Conservation (phyloP, 2,113 vertebrate genomes). For the Myrmecophaga tridactyla region DNA sequence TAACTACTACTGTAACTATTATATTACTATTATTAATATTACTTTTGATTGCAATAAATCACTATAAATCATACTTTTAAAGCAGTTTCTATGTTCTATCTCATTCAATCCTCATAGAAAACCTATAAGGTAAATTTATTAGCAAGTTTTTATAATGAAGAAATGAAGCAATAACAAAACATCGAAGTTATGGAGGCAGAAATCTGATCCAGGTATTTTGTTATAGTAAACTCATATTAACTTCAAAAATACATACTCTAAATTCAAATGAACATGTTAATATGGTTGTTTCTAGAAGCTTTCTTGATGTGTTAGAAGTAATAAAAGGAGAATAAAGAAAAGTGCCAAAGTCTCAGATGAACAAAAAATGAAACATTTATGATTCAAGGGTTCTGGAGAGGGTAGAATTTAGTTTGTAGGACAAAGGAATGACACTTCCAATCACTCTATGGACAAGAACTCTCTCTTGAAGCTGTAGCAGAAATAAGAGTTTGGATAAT, state of each 20-base stretch:
- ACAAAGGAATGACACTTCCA: not conserved
- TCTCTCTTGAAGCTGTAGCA: not conserved
- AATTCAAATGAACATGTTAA: not conserved
- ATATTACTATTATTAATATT: not conserved
- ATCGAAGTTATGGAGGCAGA: not conserved
- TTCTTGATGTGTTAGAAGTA: not conserved
- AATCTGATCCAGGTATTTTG: not conserved
- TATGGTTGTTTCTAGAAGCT: not conserved
- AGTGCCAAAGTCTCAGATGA: not conserved
- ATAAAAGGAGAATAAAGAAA: not conserved
- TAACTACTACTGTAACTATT: not conserved
- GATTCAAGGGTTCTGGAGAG: not conserved
- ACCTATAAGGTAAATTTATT: not conserved
- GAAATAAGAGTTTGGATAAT: slow-evolving; percentile 24
- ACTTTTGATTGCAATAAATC: not conserved
- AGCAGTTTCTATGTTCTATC: not conserved
- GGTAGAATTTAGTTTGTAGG: not conserved
- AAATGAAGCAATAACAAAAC: not conserved
- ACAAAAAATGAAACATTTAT: not conserved
- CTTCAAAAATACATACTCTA: not conserved
- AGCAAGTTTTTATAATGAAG: not conserved
- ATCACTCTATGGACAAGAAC: not conserved
- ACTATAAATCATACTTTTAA: not conserved
- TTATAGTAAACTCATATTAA: not conserved
- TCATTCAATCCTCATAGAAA: not conserved